Base-by-base conservation (phyloP, 2,113 vertebrate species). In the Bufo gargarizans region DNA sequence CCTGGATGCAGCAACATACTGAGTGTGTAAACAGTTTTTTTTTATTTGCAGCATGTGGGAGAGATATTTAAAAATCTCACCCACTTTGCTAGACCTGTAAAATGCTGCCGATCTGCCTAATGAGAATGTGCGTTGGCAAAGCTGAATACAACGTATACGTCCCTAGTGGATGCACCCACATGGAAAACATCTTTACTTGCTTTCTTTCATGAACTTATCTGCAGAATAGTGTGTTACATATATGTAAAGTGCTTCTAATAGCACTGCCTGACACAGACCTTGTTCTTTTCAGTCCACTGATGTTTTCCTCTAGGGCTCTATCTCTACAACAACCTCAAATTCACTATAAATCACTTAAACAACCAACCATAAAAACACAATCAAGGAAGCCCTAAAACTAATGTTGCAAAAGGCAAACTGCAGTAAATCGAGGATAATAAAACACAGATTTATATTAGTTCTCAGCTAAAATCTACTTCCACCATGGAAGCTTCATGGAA, bases 281-380 rank as follows among this genome's bases (percentile, higher is more conserved):
- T 17, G 50, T 80, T 53, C 53, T 17, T 55, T 78, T 56, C 49
- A 56, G 50, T 56, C 77, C 77, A 78, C 50, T 43, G 55, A 33
- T 59, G 53, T 58, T 81, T 81, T 61, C 19, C 56, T 17, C 55
- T 19, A 17, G 0, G 12, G 13, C 45, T 81, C 77, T 81, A 59
- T 58, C 55, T 43, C 17, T 16, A 81, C 58, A 55, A 78, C 49
- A 78, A 77, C 49, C 55, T 61, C 78, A 81, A 45, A 81, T 81
- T 61, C 58, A 59, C 78, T 61, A 81, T 81, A 17, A 59, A 81
- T 81, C 56, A 61, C 56, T 81, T 81, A 81, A 81, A 81, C 78
- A 81, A 81, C 78, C 78, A 81, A 45, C 78, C 78, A 81, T 81
- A 81, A 81, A 81, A 81, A 45, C 78, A 81, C 78, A 59, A 81